Percentiles rank a stretch among this genome's conserved stretches.
Conservation (phyloP, 1,140 invertebrate species). For the Bombus breviceps region DNA sequence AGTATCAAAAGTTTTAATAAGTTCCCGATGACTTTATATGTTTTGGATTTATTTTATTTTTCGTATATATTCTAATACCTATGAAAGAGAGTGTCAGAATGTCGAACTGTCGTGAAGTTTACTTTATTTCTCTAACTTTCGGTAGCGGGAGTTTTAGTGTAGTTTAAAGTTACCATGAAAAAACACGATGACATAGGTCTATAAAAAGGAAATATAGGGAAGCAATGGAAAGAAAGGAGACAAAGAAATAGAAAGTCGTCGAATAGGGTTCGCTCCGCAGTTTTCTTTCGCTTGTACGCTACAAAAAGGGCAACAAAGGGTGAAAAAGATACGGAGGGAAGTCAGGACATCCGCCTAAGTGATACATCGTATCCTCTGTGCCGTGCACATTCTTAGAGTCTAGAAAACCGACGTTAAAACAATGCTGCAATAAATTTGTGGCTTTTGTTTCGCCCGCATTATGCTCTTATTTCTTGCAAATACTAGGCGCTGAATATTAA, state of each 20-base stretch:
- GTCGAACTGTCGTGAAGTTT: constrained; percentile 5
- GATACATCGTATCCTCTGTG: constrained; percentile 38
- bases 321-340: not conserved
- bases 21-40: not conserved
- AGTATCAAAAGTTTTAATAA: not conserved
- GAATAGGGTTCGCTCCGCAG: not conserved
- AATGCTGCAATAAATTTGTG: constrained; percentile 45
- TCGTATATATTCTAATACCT: no score
- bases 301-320: constrained; percentile 21
- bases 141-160: not conserved
- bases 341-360: constrained; percentile 44
- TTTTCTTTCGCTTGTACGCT: not conserved
- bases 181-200: no score
- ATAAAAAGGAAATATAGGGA: not conserved
- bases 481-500: constrained; percentile 8
- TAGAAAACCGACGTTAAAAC: constrained; percentile 38
- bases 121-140: constrained; percentile 26
- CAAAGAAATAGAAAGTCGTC: not conserved
- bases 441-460: constrained; percentile 22
- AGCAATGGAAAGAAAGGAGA: not conserved
- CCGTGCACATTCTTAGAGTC: constrained; percentile 23
- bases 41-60: not conserved
- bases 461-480: not conserved
- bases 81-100: not conserved
- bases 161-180: not conserved